A percentile compares a stretch with the other conserved stretches of the same genome.
Conservation (phyloP, 2,797 vertebrate genomes). For the Eptatretus atami region DNA sequence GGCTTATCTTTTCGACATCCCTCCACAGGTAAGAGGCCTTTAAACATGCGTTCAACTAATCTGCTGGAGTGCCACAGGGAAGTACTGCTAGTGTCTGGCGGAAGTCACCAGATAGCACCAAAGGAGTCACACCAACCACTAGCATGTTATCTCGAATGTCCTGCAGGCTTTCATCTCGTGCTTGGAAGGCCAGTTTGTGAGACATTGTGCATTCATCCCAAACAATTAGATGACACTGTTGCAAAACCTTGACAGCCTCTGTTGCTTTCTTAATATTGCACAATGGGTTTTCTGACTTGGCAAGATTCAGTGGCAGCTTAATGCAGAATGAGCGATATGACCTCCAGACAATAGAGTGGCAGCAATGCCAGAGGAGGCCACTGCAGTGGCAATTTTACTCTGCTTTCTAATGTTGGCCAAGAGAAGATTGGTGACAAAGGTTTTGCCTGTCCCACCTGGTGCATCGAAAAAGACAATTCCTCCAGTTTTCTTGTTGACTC, state of each 20-base stretch:
- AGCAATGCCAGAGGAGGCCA: neutral
- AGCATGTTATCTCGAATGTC: neutral
- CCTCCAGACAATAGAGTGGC: constrained; percentile 1
- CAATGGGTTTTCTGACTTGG: constrained; percentile 1
- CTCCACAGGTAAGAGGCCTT: neutral
- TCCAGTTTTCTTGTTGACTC: neutral
- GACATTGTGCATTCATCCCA: neutral
- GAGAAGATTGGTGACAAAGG: neutral
- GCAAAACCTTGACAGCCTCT: neutral
- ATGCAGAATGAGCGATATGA: neutral
- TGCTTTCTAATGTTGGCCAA: neutral
- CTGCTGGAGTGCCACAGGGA: neutral
- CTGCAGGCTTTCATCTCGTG: neutral
- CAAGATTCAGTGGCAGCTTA: neutral
- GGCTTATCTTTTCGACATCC: neutral
- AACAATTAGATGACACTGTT: neutral
- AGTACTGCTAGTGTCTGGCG: neutral
- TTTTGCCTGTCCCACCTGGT: neutral
- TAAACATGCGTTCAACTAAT: neutral
- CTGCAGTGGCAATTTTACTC: neutral
- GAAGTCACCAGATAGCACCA: neutral
- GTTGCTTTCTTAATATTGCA: constrained; percentile 1
- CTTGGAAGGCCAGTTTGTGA: neutral
- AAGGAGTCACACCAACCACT: neutral
- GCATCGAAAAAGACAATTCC: constrained; percentile 1